Evolutionary conservation across 2,888 invertebrate genomes (phyloP), one percentile per base, ranked within the genome.

Genomic region (Macrophya alboannulata): DNA sequence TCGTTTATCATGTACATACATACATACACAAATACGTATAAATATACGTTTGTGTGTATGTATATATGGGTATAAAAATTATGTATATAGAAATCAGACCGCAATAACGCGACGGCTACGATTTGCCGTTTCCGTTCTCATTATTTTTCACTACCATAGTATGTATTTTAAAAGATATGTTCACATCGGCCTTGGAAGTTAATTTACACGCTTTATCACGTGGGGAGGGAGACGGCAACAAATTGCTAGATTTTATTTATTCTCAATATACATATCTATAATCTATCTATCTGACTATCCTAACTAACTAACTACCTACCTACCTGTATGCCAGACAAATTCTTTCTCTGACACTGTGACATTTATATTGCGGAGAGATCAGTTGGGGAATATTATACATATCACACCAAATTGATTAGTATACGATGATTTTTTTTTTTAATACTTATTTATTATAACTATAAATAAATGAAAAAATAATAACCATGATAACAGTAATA

Each of bases 161-260:
- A 62, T 62, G 62, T 62, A 25, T 62, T 68, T 37, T 68, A 68
- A 12, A 45, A 40, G 45, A 74, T n/a, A 74, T 74, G 45, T 74
- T 74, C 43, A 74, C 72, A 45, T 45, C 45, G 72, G 43, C 72
- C 72, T 74, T 74, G 72, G 72, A 45, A 45, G n/a, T 45, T 45
- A 9, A 74, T 74, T 74, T 43, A 17, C 72, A 74, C 45, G 45
- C 55, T 55, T 8, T 74, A 74, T 74, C 72, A 74, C 72, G 72
- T 74, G 72, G n/a, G 45, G n/a, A 43, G 43, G 21, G 72, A n/a
- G 45, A 45, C 43, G 8, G 37, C 15, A n/a, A n/a, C 15, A 71
- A 71, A 71, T 37, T 71, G 40, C 40, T 37, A 17, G 71, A 37
- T 31, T 71, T 71, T n/a, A 71, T 62, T 71, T 71, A 1, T 37